Conservation (phyloP, 2,797 vertebrate species). For the Chelon auratus region DNA sequence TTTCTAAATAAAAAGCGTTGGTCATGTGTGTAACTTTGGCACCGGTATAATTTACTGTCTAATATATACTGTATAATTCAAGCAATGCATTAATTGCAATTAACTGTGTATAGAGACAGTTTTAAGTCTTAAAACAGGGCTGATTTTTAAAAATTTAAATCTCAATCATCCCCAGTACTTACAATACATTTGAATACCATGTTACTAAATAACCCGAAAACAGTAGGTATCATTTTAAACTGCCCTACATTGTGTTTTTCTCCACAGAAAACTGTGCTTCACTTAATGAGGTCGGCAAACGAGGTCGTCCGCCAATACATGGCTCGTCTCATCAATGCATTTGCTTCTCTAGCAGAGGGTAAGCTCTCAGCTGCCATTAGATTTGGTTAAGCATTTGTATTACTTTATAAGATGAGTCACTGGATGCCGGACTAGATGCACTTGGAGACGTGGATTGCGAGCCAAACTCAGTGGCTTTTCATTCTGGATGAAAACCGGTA, state of each 20-base stretch:
- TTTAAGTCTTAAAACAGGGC: too few species aligned
- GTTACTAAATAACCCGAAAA: background rate
- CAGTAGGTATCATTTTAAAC: background rate
- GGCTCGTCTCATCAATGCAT: slow-evolving; percentile 92
- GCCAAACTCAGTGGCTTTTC: slow-evolving; percentile 21
- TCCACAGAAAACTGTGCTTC: slow-evolving; percentile 86
- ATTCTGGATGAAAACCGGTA: slow-evolving; percentile 18
- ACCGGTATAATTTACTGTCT: too few species aligned
- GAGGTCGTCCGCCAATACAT: slow-evolving; percentile 91
- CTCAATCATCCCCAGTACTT: background rate
- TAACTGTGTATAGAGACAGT: too few species aligned
- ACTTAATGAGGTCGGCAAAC: slow-evolving; percentile 88
- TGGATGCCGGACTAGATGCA: slow-evolving; percentile 19
- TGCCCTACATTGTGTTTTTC: slow-evolving; percentile 9
- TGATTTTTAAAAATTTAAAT: too few species aligned
- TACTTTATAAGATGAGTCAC: slow-evolving; percentile 29
- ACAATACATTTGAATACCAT: background rate
- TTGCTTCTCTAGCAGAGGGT: slow-evolving; percentile 94
- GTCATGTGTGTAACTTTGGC: too few species aligned
- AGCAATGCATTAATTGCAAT: too few species aligned
- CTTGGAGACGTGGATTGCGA: slow-evolving; percentile 12
- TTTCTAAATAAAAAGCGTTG: too few species aligned
- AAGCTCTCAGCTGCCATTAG: slow-evolving; percentile 61
- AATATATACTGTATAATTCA: too few species aligned
- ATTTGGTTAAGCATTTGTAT: slow-evolving; percentile 19